Evolutionary conservation across 92 coral and sea anemone species (phyloP), one percentile per base, ranked within the genome.

Genomic region (Epizoanthus ramosus): DNA sequence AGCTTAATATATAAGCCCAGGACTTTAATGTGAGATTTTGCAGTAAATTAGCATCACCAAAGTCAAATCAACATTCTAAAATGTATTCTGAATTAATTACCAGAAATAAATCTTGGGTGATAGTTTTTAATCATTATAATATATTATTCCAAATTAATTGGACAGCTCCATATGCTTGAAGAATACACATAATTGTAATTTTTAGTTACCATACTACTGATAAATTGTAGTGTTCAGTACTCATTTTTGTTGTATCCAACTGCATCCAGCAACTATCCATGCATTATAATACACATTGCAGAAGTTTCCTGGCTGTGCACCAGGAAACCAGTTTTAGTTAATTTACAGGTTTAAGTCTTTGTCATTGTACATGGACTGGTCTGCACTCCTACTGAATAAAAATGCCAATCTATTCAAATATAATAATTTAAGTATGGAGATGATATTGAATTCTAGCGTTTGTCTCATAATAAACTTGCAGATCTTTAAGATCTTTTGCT

Each of bases 321-420:
- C 66, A 60, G 66, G 66, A 60, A 60, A 60, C 66, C 66, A 60
- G 66, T 60, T 60, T 60, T 60, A 60, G 66, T 60, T 60, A 60
- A 60, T 60, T 17, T 60, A 60, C 66, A 60, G 66, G 66, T 60
- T 60, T 0, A 60, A 60, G 66, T 60, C 66, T 60, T 60, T 60
- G 66, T 60, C 66, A 60, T 60, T 60, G 66, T 60, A 60, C 66
- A 60, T 60, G 66, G 3, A 60, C 66, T 60, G 66, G 66, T 60
- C 66, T 60, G 66, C 66, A 60, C 66, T 60, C 3, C 66, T 60
- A 60, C 66, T 1, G 66, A 60, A 60, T 60, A 60, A 60, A 60
- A 60, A 60, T 60, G 66, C 66, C 66, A 60, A 60, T 60, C 4
- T 60, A 60, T 60, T 60, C 66, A 60, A 60, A 60, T 60, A 60